Conservation (phyloP, 2,888 invertebrate species). For the Parochlus steinenii region DNA sequence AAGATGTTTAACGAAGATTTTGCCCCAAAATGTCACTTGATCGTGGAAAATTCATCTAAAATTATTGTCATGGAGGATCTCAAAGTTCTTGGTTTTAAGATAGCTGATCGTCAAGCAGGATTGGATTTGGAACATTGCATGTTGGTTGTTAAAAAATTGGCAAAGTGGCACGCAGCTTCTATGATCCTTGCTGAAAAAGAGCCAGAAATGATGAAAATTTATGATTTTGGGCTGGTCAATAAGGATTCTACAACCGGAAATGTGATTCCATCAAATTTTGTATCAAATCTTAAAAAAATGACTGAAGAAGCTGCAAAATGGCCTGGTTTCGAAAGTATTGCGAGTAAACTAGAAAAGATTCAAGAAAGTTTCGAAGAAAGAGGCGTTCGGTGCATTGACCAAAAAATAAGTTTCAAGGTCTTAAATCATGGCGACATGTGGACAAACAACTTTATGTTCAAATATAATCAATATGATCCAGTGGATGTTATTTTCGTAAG, state of each 20-base stretch:
- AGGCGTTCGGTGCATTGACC: no score
- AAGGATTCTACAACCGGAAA: no score
- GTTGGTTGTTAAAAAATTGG: constrained; percentile 33
- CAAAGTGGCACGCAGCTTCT: constrained; percentile 36
- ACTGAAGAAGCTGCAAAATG: constrained; percentile 14
- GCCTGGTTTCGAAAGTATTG: constrained; percentile 15
- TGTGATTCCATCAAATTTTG: constrained; percentile 13
- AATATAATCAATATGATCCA: constrained; percentile 28
- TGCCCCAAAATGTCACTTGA: no score
- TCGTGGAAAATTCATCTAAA: constrained; percentile 14
- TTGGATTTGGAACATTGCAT: constrained; percentile 35
- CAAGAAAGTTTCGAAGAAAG: constrained; percentile 13
- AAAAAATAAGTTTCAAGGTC: no score
- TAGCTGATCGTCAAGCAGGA: constrained; percentile 34
- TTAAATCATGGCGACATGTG: constrained; percentile 37
- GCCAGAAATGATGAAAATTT: constrained; percentile 14
- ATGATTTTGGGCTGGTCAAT: constrained; percentile 14
- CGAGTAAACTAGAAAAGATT: constrained; percentile 13
- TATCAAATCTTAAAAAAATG: constrained; percentile 14
- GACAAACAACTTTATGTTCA: constrained; percentile 36
- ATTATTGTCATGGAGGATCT: constrained; percentile 35
- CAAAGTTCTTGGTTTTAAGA: constrained; percentile 30
- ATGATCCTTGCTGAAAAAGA: constrained; percentile 35
- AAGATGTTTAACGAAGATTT: constrained; percentile 13
- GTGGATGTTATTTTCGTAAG: constrained; percentile 30